Evolutionary conservation across 2,113 vertebrate species (phyloP), one percentile per base, ranked within the genome.

Genomic region (Syrrhaptes paradoxus): DNA sequence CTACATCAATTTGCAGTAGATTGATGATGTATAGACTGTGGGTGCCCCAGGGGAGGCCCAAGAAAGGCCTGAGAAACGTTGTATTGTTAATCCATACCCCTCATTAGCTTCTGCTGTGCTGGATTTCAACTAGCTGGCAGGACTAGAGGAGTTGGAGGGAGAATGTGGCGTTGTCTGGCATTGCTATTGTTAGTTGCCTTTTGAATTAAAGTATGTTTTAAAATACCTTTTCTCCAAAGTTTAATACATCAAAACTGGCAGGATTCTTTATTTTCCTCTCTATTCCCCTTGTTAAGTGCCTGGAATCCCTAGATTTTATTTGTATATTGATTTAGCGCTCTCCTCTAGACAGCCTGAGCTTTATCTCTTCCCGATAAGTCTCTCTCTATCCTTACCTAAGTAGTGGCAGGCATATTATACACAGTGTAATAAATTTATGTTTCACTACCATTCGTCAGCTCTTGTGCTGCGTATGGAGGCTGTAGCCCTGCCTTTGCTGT

Each of bases 1-100:
- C 94, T 92, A 88, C 70, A 95, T 94, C 93, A 95, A 95, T 92
- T 90, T 95, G 91, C 80, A 85, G 87, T 84, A 95, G 95, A 94
- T 86, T 95, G 92, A 93, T 97, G 94, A 94, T 89, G 94, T 92
- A 88, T 89, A 78, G 88, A 46, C 68, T 83, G 22, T 26, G 94
- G 81, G 63, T 95, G 84, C 87, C 91, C 85, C 57, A 46, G 79
- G 92, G 88, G 90, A 96, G 68, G 79, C 66, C 68, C 62, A 67
- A 92, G 91, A 93, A 95, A 95, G 46, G 82, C 70, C 86, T 91
- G 57, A 93, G 85, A 96, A 93, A 87, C 87, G 20, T 66, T 72
- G 93, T 84, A 76, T 93, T 95, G 89, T 96, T 94, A 91, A 95
- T 92, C 93, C 76, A 92, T 88, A 96, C 73, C 77, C 71, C 87